These are phyloP conservation scores for Trinectes maculatus DNA, from an alignment of 2,113 vertebrate genomes.

Conservation along the genomic window DNA sequence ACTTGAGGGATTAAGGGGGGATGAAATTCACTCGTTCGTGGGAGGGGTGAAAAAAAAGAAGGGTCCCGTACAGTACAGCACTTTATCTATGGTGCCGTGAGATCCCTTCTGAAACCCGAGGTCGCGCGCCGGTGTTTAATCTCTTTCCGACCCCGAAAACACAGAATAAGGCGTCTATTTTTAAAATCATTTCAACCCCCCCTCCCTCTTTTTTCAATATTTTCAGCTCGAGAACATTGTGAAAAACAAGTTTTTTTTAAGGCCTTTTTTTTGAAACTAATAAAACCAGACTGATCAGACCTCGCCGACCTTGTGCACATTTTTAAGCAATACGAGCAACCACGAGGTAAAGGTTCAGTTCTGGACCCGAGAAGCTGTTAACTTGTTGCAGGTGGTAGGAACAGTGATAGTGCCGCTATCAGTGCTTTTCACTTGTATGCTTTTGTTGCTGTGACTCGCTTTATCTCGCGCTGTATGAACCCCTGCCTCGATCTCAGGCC, in stretches of 20 bases:
- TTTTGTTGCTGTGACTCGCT: slow-evolving; percentile 36
- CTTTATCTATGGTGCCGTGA: slow-evolving; percentile 69
- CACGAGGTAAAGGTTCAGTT: slow-evolving; percentile 4
- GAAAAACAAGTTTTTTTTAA: not conserved
- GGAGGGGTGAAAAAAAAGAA: slow-evolving; percentile 56
- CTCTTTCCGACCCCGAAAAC: slow-evolving; percentile 22
- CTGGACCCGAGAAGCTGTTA: not conserved
- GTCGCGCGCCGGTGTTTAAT: slow-evolving; percentile 48
- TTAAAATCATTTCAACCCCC: not conserved
- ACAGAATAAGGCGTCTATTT: slow-evolving; percentile 13
- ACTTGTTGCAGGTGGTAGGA: slow-evolving; percentile 5
- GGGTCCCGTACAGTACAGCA: slow-evolving; percentile 57
- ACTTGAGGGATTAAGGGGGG: slow-evolving; percentile 83
- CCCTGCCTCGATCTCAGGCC: slow-evolving; percentile 32
- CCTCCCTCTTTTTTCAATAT: not conserved
- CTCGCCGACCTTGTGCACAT: not conserved
- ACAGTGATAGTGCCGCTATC: not conserved
- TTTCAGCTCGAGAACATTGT: not conserved
- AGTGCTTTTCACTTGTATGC: slow-evolving; percentile 54
- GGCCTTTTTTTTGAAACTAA: not conserved
- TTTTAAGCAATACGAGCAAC: not conserved
- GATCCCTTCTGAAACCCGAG: slow-evolving; percentile 75
- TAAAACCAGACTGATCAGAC: not conserved
- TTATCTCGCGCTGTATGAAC: slow-evolving; percentile 25
- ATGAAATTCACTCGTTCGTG: slow-evolving; percentile 79